phyloP scores from a whole-genome alignment of 2,113 vertebrate genomes.

The Pseudorectes ferrugineus region DNA sequence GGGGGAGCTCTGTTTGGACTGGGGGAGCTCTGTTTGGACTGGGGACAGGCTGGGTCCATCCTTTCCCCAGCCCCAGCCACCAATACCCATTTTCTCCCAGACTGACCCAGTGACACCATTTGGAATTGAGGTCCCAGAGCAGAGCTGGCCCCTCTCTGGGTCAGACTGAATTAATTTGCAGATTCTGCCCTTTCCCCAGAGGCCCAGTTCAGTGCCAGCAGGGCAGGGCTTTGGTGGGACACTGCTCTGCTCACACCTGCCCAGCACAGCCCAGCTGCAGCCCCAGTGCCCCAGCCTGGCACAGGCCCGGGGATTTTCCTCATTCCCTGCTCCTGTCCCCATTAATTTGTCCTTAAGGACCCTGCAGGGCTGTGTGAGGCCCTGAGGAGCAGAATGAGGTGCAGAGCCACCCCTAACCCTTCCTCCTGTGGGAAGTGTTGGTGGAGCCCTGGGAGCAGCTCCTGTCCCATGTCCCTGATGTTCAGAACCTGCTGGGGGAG shows the following conservation, averaged over 20 bases:
- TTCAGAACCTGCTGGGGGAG: background rate
- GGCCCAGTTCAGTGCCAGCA: background rate
- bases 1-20: accelerated
- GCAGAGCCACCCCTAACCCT: background rate
- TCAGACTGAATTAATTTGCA: background rate
- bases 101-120: accelerated
- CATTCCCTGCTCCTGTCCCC: background rate
- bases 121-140: background rate
- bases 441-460: too few species aligned
- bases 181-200: background rate
- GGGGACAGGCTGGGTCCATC: background rate
- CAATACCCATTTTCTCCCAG: accelerated
- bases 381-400: background rate
- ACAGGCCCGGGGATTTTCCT: background rate
- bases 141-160: background rate
- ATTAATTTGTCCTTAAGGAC: accelerated
- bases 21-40: too few species aligned
- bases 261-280: background rate
- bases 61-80: background rate
- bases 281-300: background rate
- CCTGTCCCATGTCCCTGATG: background rate
- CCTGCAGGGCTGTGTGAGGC: background rate
- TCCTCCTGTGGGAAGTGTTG: background rate
- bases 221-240: background rate
- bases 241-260: too few species aligned